Evolutionary conservation across 2,113 vertebrate genomes (phyloP).

Genomic region (Speoplatyrhinus poulsoni): DNA sequence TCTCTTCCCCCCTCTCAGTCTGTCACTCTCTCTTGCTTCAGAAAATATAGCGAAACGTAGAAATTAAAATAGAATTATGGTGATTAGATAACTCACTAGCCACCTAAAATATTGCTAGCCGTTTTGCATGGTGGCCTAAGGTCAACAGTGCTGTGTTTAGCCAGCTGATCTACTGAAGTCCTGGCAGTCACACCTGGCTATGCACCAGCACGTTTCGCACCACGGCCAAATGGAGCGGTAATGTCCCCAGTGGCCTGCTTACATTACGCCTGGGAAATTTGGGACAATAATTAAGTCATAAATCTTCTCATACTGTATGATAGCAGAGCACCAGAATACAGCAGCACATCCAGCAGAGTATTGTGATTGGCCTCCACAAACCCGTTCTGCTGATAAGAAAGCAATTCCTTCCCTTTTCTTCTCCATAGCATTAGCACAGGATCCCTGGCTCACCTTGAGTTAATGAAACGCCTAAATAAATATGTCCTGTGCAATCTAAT

Average conservation of each 20-base stretch:
- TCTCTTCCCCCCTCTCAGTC: background rate
- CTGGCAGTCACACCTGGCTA: conserved; percentile 50
- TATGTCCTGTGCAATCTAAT: conserved; percentile 59
- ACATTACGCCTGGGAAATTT: conserved; percentile 64
- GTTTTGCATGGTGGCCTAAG: conserved; percentile 11
- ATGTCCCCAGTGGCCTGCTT: conserved; percentile 46
- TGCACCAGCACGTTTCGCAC: conserved; percentile 57
- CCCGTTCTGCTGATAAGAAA: conserved; percentile 63
- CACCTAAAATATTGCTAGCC: background rate
- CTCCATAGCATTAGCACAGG: conserved; percentile 45
- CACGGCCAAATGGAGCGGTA: conserved; percentile 39
- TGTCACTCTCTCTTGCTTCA: background rate
- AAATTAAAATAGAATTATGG: too few species aligned
- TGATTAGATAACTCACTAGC: background rate
- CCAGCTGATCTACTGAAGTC: conserved; percentile 21
- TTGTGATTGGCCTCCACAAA: conserved; percentile 55
- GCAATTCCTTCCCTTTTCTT: conserved; percentile 50
- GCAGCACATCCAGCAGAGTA: conserved; percentile 41
- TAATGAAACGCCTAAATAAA: conserved; percentile 72
- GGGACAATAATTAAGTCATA: conserved; percentile 78
- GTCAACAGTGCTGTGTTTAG: conserved; percentile 47
- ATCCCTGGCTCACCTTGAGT: conserved; percentile 62
- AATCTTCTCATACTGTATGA: conserved; percentile 68
- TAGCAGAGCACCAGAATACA: conserved; percentile 51
- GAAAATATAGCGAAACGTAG: too few species aligned